phyloP scores from a whole-genome alignment of 2,113 vertebrate species.

The Menidia beryllina region DNA sequence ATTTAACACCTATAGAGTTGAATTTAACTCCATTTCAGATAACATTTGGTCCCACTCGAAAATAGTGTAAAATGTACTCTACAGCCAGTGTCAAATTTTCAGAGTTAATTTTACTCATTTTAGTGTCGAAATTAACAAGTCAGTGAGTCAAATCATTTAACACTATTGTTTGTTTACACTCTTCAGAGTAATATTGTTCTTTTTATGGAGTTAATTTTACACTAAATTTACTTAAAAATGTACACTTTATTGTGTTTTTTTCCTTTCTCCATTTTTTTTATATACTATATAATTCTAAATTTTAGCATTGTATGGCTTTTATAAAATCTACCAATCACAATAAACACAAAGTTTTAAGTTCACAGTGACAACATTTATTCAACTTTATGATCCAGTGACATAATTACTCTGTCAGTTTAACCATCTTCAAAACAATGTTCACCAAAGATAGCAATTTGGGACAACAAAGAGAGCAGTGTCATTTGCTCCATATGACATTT shows the following conservation, averaged over 20 bases:
- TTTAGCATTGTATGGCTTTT: not conserved
- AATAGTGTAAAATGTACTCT: not conserved
- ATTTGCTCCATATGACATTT: constrained; percentile 16
- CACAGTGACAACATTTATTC: not conserved
- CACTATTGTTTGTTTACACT: not conserved
- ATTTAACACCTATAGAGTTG: no score
- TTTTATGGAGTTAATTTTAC: not conserved
- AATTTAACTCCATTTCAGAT: no score
- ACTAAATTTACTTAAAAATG: not conserved
- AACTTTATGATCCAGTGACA: no score
- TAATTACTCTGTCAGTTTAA: no score
- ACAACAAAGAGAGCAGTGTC: constrained; percentile 12
- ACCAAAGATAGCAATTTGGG: constrained; percentile 20
- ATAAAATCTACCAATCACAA: not conserved
- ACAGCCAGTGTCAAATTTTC: not conserved
- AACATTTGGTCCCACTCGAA: no score
- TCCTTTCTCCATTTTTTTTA: not conserved
- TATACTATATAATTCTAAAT: not conserved
- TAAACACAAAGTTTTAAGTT: not conserved
- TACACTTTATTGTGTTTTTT: not conserved
- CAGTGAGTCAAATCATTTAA: not conserved
- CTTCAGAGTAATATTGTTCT: not conserved
- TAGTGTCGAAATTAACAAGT: not conserved
- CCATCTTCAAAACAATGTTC: no score
- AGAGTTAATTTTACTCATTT: not conserved